These are phyloP conservation scores for Epinotia ramella DNA, from an alignment of 2,888 invertebrate genomes.

Conservation along the genomic window DNA sequence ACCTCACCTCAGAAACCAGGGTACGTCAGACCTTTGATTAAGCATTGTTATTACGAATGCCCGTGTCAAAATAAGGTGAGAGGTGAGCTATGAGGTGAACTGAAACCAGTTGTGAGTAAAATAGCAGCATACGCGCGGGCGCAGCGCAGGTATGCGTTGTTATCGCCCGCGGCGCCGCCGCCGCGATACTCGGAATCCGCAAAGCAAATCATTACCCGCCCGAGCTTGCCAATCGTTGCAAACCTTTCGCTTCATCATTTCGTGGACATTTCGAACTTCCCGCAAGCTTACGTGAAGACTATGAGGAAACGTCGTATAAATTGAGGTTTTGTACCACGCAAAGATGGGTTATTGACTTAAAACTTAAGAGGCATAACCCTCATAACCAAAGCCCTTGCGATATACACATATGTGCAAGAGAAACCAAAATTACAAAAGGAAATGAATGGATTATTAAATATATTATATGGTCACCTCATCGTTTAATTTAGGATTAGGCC, in stretches of 20 bases:
- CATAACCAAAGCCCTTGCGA: too few species aligned
- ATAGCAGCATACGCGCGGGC: not conserved
- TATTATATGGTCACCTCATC: too few species aligned
- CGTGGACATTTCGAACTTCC: not conserved
- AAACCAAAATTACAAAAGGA: too few species aligned
- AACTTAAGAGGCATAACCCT: too few species aligned
- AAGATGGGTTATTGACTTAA: too few species aligned
- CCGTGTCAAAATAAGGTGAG: not conserved
- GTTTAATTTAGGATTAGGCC: too few species aligned
- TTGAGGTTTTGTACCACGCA: too few species aligned
- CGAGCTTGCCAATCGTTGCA: constrained; percentile 19
- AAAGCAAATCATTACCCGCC: constrained; percentile 4
- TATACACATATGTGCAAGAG: too few species aligned
- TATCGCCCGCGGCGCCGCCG: constrained; percentile 10
- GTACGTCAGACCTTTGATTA: not conserved
- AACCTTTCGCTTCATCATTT: constrained; percentile 5
- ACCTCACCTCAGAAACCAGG: not conserved
- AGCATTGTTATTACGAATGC: not conserved
- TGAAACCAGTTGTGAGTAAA: not conserved
- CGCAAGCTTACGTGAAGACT: not conserved
- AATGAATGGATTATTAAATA: too few species aligned
- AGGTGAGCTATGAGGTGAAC: not conserved
- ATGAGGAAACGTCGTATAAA: not conserved
- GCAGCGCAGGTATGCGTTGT: constrained; percentile 24
- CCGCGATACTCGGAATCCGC: constrained; percentile 13